Percentiles rank a stretch among this genome's conserved stretches.
These are phyloP conservation scores for Diprion similis DNA, from an alignment of 1,140 invertebrate genomes.

Conservation along the genomic window DNA sequence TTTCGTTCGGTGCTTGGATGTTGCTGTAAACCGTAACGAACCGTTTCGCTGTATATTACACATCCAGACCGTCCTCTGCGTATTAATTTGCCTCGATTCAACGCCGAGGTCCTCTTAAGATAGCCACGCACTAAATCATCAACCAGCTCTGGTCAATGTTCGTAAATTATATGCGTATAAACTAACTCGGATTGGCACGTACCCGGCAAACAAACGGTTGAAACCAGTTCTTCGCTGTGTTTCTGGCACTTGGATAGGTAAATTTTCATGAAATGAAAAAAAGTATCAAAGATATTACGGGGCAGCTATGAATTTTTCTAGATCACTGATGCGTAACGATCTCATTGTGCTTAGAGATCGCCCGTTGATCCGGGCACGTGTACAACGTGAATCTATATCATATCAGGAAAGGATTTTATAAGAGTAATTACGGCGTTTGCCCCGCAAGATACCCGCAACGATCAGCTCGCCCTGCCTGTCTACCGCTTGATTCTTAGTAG, in stretches of 20 bases:
- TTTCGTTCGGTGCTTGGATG: too few relatives aligned
- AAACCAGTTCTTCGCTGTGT: background rate
- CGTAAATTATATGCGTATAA: background rate
- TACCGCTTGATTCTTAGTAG: slow-evolving; percentile 41
- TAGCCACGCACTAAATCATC: background rate
- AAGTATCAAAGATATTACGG: background rate
- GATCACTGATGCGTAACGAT: too few relatives aligned
- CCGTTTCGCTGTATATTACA: background rate
- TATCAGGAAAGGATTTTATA: background rate
- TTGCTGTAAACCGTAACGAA: background rate
- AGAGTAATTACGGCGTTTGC: too few relatives aligned
- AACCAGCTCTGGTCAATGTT: background rate
- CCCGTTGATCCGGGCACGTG: slow-evolving; percentile 22
- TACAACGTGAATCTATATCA: slow-evolving; percentile 22
- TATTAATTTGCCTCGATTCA: slow-evolving; percentile 1
- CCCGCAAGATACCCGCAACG: too few relatives aligned
- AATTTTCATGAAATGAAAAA: background rate
- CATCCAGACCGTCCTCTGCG: background rate
- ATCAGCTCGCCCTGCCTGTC: background rate
- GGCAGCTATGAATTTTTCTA: too few relatives aligned
- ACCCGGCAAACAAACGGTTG: background rate
- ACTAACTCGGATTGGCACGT: too few relatives aligned
- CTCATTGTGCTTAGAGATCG: background rate
- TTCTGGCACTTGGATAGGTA: background rate
- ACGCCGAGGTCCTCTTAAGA: background rate